phyloP scores from a whole-genome alignment of 2,888 invertebrate genomes.

The Caenorhabditis drosophilae region DNA sequence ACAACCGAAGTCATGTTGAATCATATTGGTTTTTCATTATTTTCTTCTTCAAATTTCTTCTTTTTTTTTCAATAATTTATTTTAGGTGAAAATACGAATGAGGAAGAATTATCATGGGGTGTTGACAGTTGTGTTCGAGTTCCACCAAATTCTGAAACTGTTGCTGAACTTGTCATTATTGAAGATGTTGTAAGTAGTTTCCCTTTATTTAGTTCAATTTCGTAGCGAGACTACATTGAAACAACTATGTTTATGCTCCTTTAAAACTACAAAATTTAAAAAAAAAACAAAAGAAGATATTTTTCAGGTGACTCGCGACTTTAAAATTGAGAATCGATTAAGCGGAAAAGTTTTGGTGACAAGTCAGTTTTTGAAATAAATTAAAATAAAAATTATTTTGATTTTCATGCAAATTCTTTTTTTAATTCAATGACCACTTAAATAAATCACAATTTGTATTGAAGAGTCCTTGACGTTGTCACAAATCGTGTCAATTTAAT shows the following conservation, averaged over 20 bases:
- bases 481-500: slow-evolving; percentile 4
- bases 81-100: slow-evolving; percentile 67
- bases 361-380: slow-evolving; percentile 26
- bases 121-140: slow-evolving; percentile 70
- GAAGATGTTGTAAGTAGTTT: slow-evolving; percentile 62
- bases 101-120: slow-evolving; percentile 70
- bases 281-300: neutral
- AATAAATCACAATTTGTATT: neutral
- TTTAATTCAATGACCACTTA: neutral
- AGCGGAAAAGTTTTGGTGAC: slow-evolving; percentile 68
- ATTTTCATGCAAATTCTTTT: slow-evolving; percentile 4
- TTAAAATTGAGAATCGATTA: slow-evolving; percentile 68
- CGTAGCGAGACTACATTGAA: too few species aligned
- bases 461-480: slow-evolving; percentile 41
- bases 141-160: slow-evolving; percentile 68
- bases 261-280: too few species aligned
- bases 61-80: too few species aligned
- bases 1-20: slow-evolving; percentile 69
- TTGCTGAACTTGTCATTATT: slow-evolving; percentile 69
- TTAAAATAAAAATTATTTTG: neutral
- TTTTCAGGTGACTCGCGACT: slow-evolving; percentile 65
- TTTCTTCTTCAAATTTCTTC: too few species aligned
- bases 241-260: too few species aligned
- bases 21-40: too few species aligned
- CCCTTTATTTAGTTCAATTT: neutral